phyloP scores from a whole-genome alignment of 2,797 vertebrate species.

The Lithobates sylvaticus region DNA sequence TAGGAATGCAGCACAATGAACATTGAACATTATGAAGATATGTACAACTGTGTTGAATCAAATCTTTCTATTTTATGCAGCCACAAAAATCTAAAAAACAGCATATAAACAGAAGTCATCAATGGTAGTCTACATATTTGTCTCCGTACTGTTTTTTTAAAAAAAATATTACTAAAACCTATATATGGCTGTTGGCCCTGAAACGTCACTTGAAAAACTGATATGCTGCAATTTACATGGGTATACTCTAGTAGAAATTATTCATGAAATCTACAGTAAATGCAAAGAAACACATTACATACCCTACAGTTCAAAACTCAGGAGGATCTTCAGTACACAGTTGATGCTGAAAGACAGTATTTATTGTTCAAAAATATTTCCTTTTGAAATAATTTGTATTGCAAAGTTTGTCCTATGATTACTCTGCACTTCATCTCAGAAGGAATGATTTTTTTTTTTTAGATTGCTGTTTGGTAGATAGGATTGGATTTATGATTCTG shows the following conservation, averaged over 20 bases:
- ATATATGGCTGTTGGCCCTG: background rate
- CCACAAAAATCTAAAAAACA: background rate
- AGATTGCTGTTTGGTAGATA: slow-evolving; percentile 67
- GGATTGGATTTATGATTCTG: slow-evolving; percentile 67
- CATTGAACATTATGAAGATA: background rate
- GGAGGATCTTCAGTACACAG: background rate
- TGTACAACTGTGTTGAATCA: too few species aligned
- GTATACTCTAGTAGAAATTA: background rate
- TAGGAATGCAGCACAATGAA: background rate
- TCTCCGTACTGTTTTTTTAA: too few species aligned
- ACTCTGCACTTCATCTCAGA: slow-evolving; percentile 67
- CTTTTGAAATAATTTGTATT: slow-evolving; percentile 73
- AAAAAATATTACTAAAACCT: background rate
- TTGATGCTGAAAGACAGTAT: slow-evolving; percentile 38
- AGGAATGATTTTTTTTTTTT: slow-evolving; percentile 43
- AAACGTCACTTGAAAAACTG: background rate
- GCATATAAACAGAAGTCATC: background rate
- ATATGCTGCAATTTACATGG: background rate
- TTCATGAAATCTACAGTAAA: slow-evolving; percentile 9
- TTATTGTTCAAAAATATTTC: slow-evolving; percentile 72
- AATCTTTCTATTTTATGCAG: too few species aligned
- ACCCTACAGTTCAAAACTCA: slow-evolving; percentile 6
- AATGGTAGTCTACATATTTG: too few species aligned
- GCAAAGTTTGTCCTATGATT: slow-evolving; percentile 71
- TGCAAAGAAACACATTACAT: slow-evolving; percentile 8